These are phyloP conservation scores for Chionoecetes opilio DNA, from an alignment of 1,140 invertebrate genomes.

Conservation along the genomic window DNA sequence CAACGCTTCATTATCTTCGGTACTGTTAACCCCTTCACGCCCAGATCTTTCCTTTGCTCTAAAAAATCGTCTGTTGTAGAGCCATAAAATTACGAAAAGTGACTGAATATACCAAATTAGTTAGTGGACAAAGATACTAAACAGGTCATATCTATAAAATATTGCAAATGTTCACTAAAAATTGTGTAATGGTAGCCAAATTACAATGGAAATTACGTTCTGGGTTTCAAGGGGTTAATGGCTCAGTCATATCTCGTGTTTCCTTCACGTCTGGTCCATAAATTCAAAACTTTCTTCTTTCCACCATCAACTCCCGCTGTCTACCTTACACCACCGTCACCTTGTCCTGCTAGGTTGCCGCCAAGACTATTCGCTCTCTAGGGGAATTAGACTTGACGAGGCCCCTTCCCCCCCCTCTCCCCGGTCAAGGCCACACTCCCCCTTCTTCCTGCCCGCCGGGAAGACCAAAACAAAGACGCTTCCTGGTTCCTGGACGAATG, in stretches of 20 bases:
- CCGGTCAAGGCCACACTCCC: background rate
- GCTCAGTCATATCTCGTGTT: background rate
- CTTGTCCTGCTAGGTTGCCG: slow-evolving; percentile 22
- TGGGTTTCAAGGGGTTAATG: too few species aligned
- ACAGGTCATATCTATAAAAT: too few species aligned
- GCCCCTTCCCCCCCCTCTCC: background rate
- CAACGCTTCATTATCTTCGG: too few species aligned
- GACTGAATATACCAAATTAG: too few species aligned
- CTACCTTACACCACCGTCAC: background rate
- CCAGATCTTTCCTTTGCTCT: too few species aligned
- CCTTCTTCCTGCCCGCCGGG: background rate
- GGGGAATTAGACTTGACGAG: slow-evolving; percentile 27
- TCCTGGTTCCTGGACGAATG: background rate
- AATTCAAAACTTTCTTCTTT: background rate
- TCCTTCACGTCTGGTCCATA: background rate
- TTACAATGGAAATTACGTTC: too few species aligned
- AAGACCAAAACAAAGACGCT: slow-evolving; percentile 1
- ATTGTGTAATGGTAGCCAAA: too few species aligned
- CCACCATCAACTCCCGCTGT: background rate
- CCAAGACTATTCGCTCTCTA: background rate
- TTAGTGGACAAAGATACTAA: too few species aligned
- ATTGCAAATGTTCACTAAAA: too few species aligned
- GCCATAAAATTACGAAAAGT: too few species aligned
- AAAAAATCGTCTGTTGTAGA: too few species aligned
- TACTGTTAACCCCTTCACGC: too few species aligned